Conservation (phyloP, 2,797 vertebrate species). For the Enteromius viviparus region DNA sequence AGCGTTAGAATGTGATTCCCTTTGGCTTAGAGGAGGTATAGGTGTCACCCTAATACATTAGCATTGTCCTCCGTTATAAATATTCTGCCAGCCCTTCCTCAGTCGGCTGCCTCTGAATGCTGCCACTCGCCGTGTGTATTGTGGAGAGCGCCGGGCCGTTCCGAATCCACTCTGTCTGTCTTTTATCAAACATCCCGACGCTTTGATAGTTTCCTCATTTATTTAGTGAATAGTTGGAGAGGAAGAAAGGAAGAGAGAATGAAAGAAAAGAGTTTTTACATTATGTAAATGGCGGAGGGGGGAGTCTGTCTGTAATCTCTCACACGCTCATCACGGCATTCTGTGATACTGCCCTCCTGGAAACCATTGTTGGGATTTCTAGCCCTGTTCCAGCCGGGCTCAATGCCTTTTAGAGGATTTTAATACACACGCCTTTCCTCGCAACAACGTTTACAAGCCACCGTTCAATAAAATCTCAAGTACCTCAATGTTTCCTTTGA, state of each 20-base stretch:
- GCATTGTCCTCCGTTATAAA: conserved; percentile 82
- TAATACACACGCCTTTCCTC: conserved; percentile 74
- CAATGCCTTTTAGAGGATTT: conserved; percentile 71
- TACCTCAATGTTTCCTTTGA: conserved; percentile 65
- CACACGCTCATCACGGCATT: conserved; percentile 80
- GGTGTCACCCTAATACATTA: conserved; percentile 83
- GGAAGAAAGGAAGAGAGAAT: conserved; percentile 41
- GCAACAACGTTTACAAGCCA: conserved; percentile 78
- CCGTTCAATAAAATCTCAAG: conserved; percentile 73
- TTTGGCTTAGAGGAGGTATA: conserved; percentile 77
- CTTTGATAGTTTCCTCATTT: conserved; percentile 85
- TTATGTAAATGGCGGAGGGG: conserved; percentile 83
- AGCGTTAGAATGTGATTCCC: conserved; percentile 69
- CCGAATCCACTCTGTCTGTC: conserved; percentile 74
- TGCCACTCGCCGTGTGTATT: conserved; percentile 72
- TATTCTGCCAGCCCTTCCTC: conserved; percentile 81
- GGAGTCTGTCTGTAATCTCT: conserved; percentile 77
- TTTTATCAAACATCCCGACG: conserved; percentile 79
- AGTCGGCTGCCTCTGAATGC: conserved; percentile 78
- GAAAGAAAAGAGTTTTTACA: conserved; percentile 74
- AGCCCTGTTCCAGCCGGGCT: conserved; percentile 66
- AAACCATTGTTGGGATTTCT: conserved; percentile 75
- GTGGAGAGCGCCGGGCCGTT: conserved; percentile 77
- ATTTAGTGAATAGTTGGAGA: conserved; percentile 82
- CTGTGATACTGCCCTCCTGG: conserved; percentile 75